A percentile compares a stretch with the other conserved stretches of the same genome.
phyloP scores from a whole-genome alignment of 2,113 vertebrate genomes.

The Notothenia coriiceps region DNA sequence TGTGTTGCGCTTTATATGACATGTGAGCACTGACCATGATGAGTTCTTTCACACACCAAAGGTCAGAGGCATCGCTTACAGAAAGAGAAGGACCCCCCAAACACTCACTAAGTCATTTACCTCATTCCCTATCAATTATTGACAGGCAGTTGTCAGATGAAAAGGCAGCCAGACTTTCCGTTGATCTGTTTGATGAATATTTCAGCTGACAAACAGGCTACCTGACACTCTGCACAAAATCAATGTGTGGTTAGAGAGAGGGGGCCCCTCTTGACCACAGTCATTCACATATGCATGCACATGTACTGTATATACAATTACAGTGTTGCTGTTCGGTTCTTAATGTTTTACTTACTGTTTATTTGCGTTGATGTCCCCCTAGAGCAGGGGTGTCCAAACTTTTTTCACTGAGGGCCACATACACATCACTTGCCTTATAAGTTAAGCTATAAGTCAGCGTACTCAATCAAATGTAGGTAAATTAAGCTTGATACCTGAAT shows the following conservation, averaged over 20 bases:
- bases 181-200: constrained; percentile 83
- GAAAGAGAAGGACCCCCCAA: constrained; percentile 59
- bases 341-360: constrained; percentile 40
- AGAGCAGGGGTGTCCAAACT: neutral
- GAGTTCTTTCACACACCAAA: constrained; percentile 70
- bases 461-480: too few species aligned
- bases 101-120: constrained; percentile 58
- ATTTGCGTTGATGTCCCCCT: constrained; percentile 17
- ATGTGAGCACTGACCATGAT: constrained; percentile 56
- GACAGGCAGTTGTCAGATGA: constrained; percentile 73
- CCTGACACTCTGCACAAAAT: constrained; percentile 68
- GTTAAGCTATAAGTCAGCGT: too few species aligned
- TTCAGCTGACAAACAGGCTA: constrained; percentile 80
- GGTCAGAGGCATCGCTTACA: constrained; percentile 73
- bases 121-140: constrained; percentile 77
- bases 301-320: constrained; percentile 50
- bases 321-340: constrained; percentile 32
- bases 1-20: constrained; percentile 49
- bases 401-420: too few species aligned
- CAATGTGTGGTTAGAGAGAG: constrained; percentile 67
- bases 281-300: constrained; percentile 39
- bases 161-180: constrained; percentile 80
- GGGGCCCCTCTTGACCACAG: constrained; percentile 40
- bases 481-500: too few species aligned
- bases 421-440: too few species aligned